Percentiles rank a stretch among this genome's conserved stretches.
phyloP scores from a whole-genome alignment of 1,140 invertebrate species.

The Pentalonia nigronervosa region DNA sequence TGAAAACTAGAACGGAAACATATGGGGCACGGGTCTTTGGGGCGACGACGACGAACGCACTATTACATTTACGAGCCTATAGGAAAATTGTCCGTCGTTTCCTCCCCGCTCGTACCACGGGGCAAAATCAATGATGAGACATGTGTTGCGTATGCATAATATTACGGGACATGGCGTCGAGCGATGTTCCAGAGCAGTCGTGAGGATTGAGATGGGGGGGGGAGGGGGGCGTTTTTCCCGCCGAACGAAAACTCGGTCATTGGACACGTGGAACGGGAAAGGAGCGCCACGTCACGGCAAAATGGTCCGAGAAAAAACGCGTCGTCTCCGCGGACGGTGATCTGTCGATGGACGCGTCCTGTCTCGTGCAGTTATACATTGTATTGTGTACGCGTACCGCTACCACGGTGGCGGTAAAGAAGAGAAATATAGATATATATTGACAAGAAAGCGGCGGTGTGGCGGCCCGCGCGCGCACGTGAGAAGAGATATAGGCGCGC shows the following conservation, averaged over 20 bases:
- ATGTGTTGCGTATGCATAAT: no score
- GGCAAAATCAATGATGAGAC: not conserved
- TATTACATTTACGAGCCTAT: not conserved
- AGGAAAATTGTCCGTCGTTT: no score
- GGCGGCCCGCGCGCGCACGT: not conserved
- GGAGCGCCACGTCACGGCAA: not conserved
- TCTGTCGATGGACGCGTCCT: not conserved
- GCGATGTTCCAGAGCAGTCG: no score
- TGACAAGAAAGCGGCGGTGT: not conserved
- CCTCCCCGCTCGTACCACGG: not conserved
- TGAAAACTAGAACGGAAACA: not conserved
- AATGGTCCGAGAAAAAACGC: not conserved
- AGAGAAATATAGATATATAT: not conserved
- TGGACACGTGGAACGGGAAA: not conserved
- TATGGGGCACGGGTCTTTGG: not conserved
- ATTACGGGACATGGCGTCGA: no score
- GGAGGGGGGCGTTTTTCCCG: not conserved
- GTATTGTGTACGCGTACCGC: not conserved
- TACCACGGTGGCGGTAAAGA: not conserved
- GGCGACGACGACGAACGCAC: no score
- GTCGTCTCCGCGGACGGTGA: not conserved
- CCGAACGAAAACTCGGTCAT: constrained; percentile 27
- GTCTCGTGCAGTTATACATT: no score
- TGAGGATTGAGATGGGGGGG: no score
- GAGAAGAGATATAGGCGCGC: not conserved